Evolutionary conservation across 2,797 vertebrate species (phyloP).

Genomic region (Poecilia wingei): DNA sequence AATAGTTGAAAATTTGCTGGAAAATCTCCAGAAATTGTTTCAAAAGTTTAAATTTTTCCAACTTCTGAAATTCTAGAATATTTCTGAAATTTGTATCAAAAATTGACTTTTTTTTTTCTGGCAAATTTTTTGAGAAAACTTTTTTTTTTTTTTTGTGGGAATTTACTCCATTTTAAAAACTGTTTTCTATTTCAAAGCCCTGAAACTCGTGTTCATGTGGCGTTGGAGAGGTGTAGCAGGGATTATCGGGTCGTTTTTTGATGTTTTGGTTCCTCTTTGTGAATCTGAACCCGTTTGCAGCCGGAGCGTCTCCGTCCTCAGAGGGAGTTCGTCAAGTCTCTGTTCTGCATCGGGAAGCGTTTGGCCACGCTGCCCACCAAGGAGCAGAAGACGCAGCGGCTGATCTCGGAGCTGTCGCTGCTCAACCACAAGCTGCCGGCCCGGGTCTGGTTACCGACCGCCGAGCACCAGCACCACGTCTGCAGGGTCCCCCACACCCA

Average conservation of each 20-base stretch:
- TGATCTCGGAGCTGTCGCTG: conserved; percentile 92
- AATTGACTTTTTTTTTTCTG: too few species aligned
- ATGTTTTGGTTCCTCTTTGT: not conserved
- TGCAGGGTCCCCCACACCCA: conserved; percentile 86
- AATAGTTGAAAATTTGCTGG: too few species aligned
- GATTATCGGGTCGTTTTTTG: not conserved
- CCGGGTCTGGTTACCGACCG: conserved; percentile 91
- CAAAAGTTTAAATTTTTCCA: too few species aligned
- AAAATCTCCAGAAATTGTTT: too few species aligned
- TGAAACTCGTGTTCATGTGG: too few species aligned
- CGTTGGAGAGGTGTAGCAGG: not conserved
- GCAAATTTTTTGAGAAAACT: too few species aligned
- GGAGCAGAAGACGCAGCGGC: conserved; percentile 94
- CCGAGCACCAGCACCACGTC: conserved; percentile 87
- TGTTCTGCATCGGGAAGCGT: conserved; percentile 93
- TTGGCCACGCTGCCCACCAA: conserved; percentile 93
- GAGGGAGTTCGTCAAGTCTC: conserved; percentile 92
- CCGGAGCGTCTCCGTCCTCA: conserved; percentile 91
- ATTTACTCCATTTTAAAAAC: too few species aligned
- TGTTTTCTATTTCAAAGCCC: too few species aligned
- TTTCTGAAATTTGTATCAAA: too few species aligned
- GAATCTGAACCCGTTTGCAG: conserved; percentile 55
- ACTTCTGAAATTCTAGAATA: too few species aligned
- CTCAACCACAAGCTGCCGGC: conserved; percentile 95
- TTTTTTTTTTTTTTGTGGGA: not conserved